Base-by-base conservation (phyloP, 2,113 vertebrate species). In the Amazona guildingii region DNA sequence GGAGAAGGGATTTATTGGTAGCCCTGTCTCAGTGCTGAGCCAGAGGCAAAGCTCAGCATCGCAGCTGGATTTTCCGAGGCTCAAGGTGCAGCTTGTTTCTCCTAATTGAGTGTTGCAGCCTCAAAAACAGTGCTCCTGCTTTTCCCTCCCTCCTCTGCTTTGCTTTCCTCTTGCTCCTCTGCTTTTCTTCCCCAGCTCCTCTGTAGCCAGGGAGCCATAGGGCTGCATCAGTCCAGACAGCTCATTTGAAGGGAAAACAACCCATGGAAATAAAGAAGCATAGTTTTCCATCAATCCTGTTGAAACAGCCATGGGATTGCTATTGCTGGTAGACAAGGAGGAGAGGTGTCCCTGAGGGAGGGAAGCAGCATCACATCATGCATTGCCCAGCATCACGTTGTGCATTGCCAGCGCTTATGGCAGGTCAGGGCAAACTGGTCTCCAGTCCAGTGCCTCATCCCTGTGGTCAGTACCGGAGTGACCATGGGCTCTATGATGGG, bases 1-100 rank as follows among this genome's bases (percentile, higher is more conserved):
- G 75, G 90, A 96, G 95, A 95, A 93, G 62, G 92, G 96, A 91
- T 91, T 92, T 92, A 49, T 73, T 93, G 88, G 95, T 89, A 93
- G 86, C 88, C 79, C 55, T 33, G 39, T 31, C 73, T 93, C 64
- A 29, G 79, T 59, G 90, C 85, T 76, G 92, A 92, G 90, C 87
- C 90, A 83, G 61, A 27, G 59, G 94, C 79, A 81, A 85, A 96
- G 90, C 86, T 0, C 1, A 73, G 86, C 48, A 4, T 81, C 3
- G 25, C 95, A 95, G 90, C 41, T 86, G 86, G 73, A 92, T 95
- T 92, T 89, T 17, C 75, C 11, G 3, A 94, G 76, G 92, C 75
- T 62, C 54, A 52, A 88, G 69, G 87, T 78, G 63, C 73, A 37
- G 90, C 49, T 73, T 85, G 67, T 69, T 90, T 78, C 63, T 49